A percentile compares a stretch with the other conserved stretches of the same genome.
These are phyloP conservation scores for Papilio polytes DNA, from an alignment of 1,140 invertebrate genomes.

Conservation along the genomic window DNA sequence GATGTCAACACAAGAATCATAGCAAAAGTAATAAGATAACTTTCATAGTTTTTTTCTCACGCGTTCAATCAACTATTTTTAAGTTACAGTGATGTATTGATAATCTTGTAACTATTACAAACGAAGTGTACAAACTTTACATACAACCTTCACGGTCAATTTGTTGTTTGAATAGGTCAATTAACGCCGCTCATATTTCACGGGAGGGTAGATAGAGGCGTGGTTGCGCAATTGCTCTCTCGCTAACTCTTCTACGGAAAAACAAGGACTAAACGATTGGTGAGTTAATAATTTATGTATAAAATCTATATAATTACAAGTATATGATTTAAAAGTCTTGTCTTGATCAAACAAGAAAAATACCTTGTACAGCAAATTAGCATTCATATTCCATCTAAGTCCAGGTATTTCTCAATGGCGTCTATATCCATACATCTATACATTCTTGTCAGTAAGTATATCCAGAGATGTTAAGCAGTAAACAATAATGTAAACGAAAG, in stretches of 20 bases:
- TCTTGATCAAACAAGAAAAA: too few species aligned
- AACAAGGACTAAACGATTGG: not conserved
- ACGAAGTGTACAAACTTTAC: conserved; percentile 47
- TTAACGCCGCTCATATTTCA: conserved; percentile 56
- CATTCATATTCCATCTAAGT: too few species aligned
- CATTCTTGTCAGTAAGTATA: not conserved
- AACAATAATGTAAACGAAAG: not conserved
- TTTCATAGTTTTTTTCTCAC: not conserved
- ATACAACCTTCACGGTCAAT: conserved; percentile 67
- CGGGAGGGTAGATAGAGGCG: conserved; percentile 48
- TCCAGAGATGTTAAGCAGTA: not conserved
- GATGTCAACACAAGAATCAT: not conserved
- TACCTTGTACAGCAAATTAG: too few species aligned
- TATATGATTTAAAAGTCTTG: too few species aligned
- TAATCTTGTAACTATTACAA: conserved; percentile 52
- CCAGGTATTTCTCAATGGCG: not conserved
- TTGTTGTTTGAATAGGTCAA: conserved; percentile 63
- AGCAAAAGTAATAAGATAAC: not conserved
- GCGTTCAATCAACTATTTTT: not conserved
- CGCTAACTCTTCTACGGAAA: conserved; percentile 39
- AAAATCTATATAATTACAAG: not conserved
- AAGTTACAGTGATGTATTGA: not conserved
- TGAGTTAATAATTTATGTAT: not conserved
- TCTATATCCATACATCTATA: not conserved
- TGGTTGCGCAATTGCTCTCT: conserved; percentile 46